Base-by-base conservation (phyloP, 1,140 invertebrate genomes). In the Dendrolimus punctatus region DNA sequence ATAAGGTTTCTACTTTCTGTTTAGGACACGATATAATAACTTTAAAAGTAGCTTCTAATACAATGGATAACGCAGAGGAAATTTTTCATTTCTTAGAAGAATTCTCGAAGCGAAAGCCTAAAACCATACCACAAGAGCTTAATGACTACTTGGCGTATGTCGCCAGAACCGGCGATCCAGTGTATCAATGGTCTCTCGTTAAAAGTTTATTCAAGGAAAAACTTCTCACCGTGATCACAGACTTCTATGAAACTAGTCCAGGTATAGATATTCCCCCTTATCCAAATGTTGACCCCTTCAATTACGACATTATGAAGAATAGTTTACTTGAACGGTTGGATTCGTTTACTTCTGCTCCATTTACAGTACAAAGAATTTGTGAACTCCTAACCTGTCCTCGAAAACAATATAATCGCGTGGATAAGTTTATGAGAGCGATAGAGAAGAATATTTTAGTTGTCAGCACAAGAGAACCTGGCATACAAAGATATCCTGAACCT, bases 371-470 rank as follows among this genome's bases (percentile, higher is more conserved):
- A 82, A 90, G 98, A 57, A 92, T 99, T 45, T 98, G 96, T 85
- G 98, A 99, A 84, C 87, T 99, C 4, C 87, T 99, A 0, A 95
- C 94, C 4, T 91, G 92, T 58, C 97, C 98, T 5, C 90, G 92
- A n/a, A 96, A 95, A 76, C 95, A 99, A 74, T 99, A 99, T 79
- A 97, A 95, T 70, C 90, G 96, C 55, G 95, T 96, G 47, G 98
- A 99, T 76, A 99, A 99, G 84, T 99, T 96, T 76, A 95, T 99
- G 92, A 88, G 97, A 50, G 98, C 96, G 0, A 90, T 98, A 40
- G 96, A 98, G 71, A 98, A 98, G 82, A 98, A 98, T 76, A 94
- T 98, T 58, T 85, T 98, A 64, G 97, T 99, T 49, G 96, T 99
- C 5, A 97, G 95, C 60, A 98, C 96, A n/a, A 92, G 96, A 42